Percentiles rank a stretch among this genome's conserved stretches.
Evolutionary conservation across 1,140 invertebrate species (phyloP).

Genomic region (Camponotus vicinus): DNA sequence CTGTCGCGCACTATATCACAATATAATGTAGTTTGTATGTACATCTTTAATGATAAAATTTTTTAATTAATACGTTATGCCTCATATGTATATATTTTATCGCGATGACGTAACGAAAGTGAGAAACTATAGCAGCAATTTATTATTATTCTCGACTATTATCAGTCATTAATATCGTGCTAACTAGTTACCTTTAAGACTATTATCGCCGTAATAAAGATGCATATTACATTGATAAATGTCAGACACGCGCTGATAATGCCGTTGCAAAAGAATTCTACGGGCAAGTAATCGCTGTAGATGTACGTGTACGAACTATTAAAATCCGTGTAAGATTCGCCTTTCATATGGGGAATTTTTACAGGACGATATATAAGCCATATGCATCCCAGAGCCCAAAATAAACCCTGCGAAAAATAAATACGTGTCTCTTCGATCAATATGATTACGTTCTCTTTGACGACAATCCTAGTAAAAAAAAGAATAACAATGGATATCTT

Average conservation of each 20-base stretch:
- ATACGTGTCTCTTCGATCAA: not conserved
- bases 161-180: not conserved
- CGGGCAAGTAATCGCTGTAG: conserved; percentile 91
- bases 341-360: conserved; percentile 90
- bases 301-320: conserved; percentile 89
- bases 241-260: conserved; percentile 93
- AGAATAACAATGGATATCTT: not conserved
- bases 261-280: conserved; percentile 92
- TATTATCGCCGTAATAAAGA: conserved; percentile 93
- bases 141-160: not conserved
- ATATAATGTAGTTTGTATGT: not conserved
- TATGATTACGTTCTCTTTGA: not conserved
- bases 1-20: not conserved
- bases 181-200: conserved; percentile 89
- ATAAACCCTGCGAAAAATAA: conserved; percentile 88
- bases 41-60: not conserved
- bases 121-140: not conserved
- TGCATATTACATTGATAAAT: conserved; percentile 94
- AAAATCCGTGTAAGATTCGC: conserved; percentile 87
- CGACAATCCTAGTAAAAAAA: not conserved
- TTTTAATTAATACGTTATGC: not conserved
- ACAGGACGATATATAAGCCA: conserved; percentile 89
- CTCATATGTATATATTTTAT: not conserved
- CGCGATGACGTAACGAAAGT: conserved; percentile 29
- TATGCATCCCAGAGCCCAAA: conserved; percentile 92